phyloP scores from a whole-genome alignment of 2,113 vertebrate species.

The Muntiacus reevesi region DNA sequence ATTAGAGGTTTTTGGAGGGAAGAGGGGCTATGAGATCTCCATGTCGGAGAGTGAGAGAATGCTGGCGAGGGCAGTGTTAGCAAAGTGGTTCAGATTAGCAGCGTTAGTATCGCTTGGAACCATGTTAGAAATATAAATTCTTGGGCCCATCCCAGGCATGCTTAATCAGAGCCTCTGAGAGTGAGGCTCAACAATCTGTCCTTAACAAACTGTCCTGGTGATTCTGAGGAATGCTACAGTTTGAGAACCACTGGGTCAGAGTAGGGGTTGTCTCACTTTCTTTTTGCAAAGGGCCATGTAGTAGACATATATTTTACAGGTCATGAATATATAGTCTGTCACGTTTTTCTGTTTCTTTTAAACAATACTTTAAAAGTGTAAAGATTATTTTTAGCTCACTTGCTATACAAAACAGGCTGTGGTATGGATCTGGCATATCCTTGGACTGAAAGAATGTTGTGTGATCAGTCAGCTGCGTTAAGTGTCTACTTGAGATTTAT shows the following conservation, averaged over 20 bases:
- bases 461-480: neutral
- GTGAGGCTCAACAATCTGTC: neutral
- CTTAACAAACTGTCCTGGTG: neutral
- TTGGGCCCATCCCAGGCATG: neutral
- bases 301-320: neutral
- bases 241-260: neutral
- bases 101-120: neutral
- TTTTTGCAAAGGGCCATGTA: neutral
- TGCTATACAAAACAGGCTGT: neutral
- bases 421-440: neutral
- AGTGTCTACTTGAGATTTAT: neutral
- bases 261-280: neutral
- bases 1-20: neutral
- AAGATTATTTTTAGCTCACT: neutral
- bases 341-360: neutral
- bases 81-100: neutral
- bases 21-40: neutral
- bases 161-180: neutral
- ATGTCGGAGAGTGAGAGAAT: neutral
- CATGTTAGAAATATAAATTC: neutral
- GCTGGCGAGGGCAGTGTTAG: neutral
- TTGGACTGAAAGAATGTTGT: neutral
- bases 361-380: neutral
- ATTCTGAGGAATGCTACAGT: neutral
- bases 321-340: neutral